A percentile compares a stretch with the other conserved stretches of the same genome.
Conservation (phyloP, 2,797 vertebrate species). For the Coendou prehensilis region DNA sequence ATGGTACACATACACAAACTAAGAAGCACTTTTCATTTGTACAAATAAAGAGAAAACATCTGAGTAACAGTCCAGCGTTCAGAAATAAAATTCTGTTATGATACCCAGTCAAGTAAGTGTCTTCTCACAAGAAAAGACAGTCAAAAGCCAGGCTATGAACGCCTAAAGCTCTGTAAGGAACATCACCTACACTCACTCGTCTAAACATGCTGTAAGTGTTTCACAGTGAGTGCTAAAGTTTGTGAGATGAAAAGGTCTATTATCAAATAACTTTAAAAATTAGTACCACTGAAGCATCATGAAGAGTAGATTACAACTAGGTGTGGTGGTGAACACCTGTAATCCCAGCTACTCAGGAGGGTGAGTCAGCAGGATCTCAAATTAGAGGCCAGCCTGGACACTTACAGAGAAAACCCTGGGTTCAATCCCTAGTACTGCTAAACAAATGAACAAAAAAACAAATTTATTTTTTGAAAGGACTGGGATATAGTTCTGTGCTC, state of each 20-base stretch:
- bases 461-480: neutral
- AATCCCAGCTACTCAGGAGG: neutral
- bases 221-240: neutral
- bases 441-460: neutral
- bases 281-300: conserved; percentile 12
- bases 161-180: neutral
- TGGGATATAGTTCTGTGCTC: neutral
- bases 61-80: conserved; percentile 32
- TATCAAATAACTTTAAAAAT: conserved; percentile 24
- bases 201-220: neutral
- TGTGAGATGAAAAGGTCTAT: neutral
- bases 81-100: conserved; percentile 57
- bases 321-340: neutral
- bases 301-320: neutral
- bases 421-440: neutral
- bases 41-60: conserved; percentile 51
- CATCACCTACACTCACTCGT: neutral
- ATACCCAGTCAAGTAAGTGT: neutral
- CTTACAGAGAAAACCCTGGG: neutral
- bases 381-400: neutral
- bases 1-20: conserved; percentile 31
- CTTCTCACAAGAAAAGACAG: conserved; percentile 30
- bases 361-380: neutral
- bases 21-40: conserved; percentile 52
- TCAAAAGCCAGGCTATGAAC: neutral